Base-by-base conservation (phyloP, 2,113 vertebrate genomes). In the Cyanistes caeruleus region DNA sequence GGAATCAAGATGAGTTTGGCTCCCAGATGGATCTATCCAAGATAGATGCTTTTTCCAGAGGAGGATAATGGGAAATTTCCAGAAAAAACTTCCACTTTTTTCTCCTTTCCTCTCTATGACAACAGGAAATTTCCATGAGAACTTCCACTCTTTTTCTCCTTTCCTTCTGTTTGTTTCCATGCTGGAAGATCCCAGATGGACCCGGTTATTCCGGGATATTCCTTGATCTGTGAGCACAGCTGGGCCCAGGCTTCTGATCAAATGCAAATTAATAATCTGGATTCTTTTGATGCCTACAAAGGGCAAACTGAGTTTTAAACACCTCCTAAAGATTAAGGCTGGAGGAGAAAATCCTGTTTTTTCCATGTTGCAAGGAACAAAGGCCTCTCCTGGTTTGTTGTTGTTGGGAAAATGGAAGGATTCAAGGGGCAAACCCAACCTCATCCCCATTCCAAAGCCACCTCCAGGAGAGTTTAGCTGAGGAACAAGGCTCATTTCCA, bases 391-490 rank as follows among this genome's bases (percentile, higher is more conserved):
- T 31, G 25, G 10, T 17, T 69, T 35, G 9, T 33, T 74, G n/a
- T 5, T 69, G 22, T 63, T 59, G 77, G 85, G 44, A 74, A 84
- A 73, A 15, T 5, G 15, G 22, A n/a, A 41, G 15, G 13, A 92
- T 78, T 2, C 9, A 68, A 55, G 69, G 68, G 15, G 13, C 18
- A 39, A 94, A 68, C 9, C 23, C 4, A 4, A 17, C 25, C 63
- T 93, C 73, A 68, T 84, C 56, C 59, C 53, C 62, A 83, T 85
- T 68, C 83, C 84, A 87, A 89, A 91, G 25, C 15, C 37, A 56
- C 9, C 25, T 46, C n/a, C 82, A 17, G 39, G 23, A 59, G 33
- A 8, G 62, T 59, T 95, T 43, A 72, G 1, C n/a, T 8, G 2
- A 55, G 44, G 64, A 82, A 21, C 5, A 0, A 5, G 56, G 13